Base-by-base conservation (phyloP, 2,888 invertebrate species). In the Temnothorax unifasciatus region DNA sequence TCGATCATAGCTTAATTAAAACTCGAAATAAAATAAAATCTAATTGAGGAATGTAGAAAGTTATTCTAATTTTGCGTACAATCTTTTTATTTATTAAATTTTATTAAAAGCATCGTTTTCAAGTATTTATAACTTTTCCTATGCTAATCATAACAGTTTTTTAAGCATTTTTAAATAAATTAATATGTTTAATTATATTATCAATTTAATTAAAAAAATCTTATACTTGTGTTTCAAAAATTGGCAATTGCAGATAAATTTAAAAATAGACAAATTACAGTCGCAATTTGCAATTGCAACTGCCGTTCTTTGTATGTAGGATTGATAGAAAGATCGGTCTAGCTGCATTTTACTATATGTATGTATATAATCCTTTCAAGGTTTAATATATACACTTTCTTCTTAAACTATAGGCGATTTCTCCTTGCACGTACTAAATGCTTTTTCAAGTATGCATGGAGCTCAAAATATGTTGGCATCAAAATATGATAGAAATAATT, bases 401-500 rank as follows among this genome's bases (percentile, higher is more conserved):
- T 64, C 59, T 85, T 77, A 76, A 66, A 82, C 44, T 61, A 84
- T 82, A 76, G 15, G 52, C 63, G 50, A 38, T 74, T 64, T 76
- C 81, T 77, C 54, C 74, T 57, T 38, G 18, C 29, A 76, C 18
- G 18, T 47, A 21, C 29, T 61, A 83, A 77, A 83, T 52, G 50
- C 15, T 71, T 76, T 52, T 73, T 59, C 34, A 63, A 85, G 73
- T 83, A 85, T 88, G 76, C 85, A 85, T 85, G 81, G 77, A 88
- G 75, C 64, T 74, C 63, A 85, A 68, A 82, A 79, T 85, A 87
- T 69, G 50, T 85, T 85, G 85, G 85, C 86, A 88, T 88, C 83
- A 88, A 88, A 90, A 82, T 89, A 88, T 73, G 81, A 88, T 90
- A 87, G 83, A 88, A 90, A 90, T 82, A 71, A 89, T 85, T 83